Evolutionary conservation across 2,113 vertebrate species (phyloP).

Genomic region (Hippoglossus stenolepis): DNA sequence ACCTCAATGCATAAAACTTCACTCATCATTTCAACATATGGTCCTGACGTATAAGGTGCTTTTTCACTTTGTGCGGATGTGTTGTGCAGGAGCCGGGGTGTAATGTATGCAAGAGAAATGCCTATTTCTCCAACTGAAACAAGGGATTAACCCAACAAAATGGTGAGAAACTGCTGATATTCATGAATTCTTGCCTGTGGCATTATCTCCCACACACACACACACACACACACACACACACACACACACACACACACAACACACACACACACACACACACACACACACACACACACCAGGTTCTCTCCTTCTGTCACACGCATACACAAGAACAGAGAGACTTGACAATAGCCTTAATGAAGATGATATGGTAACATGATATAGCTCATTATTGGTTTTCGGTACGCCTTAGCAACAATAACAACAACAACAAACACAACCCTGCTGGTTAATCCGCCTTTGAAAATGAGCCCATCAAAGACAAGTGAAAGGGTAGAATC

Average conservation of each 20-base stretch:
- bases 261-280: no score
- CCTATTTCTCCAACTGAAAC: slow-evolving; percentile 71
- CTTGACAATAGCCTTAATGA: slow-evolving; percentile 56
- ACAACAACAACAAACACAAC: slow-evolving; percentile 52
- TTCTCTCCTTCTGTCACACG: not conserved
- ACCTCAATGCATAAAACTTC: slow-evolving; percentile 50
- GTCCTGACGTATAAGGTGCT: slow-evolving; percentile 34
- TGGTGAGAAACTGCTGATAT: slow-evolving; percentile 78
- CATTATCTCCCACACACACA: slow-evolving; percentile 56
- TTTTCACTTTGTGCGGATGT: slow-evolving; percentile 43
- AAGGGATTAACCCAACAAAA: slow-evolving; percentile 75
- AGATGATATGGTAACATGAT: slow-evolving; percentile 52
- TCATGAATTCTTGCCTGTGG: slow-evolving; percentile 76
- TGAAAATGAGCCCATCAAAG: slow-evolving; percentile 53
- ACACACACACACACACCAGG: slow-evolving; percentile 34
- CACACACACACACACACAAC: slow-evolving; percentile 23
- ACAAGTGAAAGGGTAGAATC: slow-evolving; percentile 48
- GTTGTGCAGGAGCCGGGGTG: slow-evolving; percentile 33
- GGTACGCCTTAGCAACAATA: slow-evolving; percentile 30
- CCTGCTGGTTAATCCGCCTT: slow-evolving; percentile 25
- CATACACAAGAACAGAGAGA: slow-evolving; percentile 15
- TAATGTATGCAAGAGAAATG: slow-evolving; percentile 67
- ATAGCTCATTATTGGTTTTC: slow-evolving; percentile 60
- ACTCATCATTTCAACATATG: slow-evolving; percentile 51
- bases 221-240: slow-evolving; percentile 38